A percentile compares a stretch with the other conserved stretches of the same genome.
These are phyloP conservation scores for Agriopis aurantiaria DNA, from an alignment of 2,888 invertebrate genomes.

Conservation along the genomic window DNA sequence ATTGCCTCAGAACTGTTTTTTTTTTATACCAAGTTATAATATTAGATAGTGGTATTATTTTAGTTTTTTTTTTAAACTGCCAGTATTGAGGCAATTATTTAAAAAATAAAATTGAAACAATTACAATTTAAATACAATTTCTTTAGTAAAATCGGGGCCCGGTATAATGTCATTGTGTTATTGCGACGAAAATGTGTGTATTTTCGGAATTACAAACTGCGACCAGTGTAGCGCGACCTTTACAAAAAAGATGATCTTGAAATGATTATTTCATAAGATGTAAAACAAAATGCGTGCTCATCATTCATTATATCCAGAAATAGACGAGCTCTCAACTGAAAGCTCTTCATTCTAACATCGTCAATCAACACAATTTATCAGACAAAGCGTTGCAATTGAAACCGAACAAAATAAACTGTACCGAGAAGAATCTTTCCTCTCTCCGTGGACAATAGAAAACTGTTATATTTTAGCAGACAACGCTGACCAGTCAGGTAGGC, in stretches of 20 bases:
- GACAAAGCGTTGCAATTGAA: constrained; percentile 65
- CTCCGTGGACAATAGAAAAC: constrained; percentile 71
- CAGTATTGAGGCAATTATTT: no score
- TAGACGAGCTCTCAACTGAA: constrained; percentile 5
- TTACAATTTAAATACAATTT: no score
- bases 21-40: no score
- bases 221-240: neutral
- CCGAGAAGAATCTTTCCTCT: constrained; percentile 68
- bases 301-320: constrained; percentile 1
- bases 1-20: no score
- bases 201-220: neutral
- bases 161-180: no score
- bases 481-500: constrained; percentile 59
- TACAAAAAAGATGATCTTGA: neutral
- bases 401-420: constrained; percentile 65
- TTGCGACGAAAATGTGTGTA: no score
- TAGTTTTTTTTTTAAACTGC: no score
- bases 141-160: no score
- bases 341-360: constrained; percentile 38
- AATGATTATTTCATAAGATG: neutral
- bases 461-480: constrained; percentile 73
- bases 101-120: no score
- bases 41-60: no score
- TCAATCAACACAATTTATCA: constrained; percentile 65
- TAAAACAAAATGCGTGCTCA: neutral